These are phyloP conservation scores for Zaprionus kolodkinae DNA, from an alignment of 1,140 invertebrate genomes.

Conservation along the genomic window DNA sequence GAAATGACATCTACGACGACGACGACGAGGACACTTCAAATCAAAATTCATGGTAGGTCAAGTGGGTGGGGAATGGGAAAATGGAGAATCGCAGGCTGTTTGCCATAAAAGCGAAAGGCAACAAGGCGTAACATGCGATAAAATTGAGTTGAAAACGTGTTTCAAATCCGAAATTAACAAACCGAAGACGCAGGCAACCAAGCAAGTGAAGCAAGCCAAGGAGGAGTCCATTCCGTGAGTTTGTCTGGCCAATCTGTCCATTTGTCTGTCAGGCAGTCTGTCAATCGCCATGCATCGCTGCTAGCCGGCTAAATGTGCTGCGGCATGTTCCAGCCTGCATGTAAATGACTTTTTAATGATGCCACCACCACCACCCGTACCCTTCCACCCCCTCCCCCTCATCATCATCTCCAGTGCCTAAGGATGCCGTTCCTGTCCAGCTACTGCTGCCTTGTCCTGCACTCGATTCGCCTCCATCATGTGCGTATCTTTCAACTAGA, in stretches of 20 bases:
- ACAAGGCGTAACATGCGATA: constrained; percentile 82
- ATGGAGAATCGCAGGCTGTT: constrained; percentile 31
- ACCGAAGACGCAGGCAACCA: constrained; percentile 50
- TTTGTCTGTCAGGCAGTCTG: constrained; percentile 35
- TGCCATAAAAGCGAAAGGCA: constrained; percentile 74
- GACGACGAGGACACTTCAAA: constrained; percentile 57
- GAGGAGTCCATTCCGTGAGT: constrained; percentile 32
- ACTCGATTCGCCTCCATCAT: constrained; percentile 20
- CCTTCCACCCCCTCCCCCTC: not conserved
- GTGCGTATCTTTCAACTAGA: constrained; percentile 48
- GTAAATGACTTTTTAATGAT: constrained; percentile 83
- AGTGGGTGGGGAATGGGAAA: constrained; percentile 13
- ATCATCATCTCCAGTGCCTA: not conserved
- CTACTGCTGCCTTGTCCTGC: not conserved
- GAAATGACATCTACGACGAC: constrained; percentile 50
- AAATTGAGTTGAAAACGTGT: constrained; percentile 81
- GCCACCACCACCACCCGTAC: constrained; percentile 26
- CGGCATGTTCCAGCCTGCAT: constrained; percentile 65
- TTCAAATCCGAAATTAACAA: constrained; percentile 83
- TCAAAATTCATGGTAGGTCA: constrained; percentile 65
- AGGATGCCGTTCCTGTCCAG: not conserved
- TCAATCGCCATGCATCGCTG: constrained; percentile 37
- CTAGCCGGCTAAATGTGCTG: constrained; percentile 58
- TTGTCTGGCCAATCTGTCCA: constrained; percentile 14
- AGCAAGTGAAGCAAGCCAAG: not conserved